phyloP scores from a whole-genome alignment of 2,797 vertebrate species.

The Chromobotia macracanthus region DNA sequence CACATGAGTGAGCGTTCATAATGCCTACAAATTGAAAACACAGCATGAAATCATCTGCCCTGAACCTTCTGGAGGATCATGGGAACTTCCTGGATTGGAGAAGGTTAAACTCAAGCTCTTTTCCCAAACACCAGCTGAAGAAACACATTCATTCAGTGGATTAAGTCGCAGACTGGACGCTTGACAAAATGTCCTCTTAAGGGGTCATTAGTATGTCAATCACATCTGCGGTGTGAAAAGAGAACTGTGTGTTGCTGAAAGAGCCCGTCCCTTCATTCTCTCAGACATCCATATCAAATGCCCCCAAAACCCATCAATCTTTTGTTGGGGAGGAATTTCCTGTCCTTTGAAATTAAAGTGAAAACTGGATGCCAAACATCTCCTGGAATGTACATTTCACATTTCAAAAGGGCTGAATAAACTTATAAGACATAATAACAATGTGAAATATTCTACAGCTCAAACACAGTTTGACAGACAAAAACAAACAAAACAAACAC shows the following conservation, averaged over 20 bases:
- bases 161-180: constrained; percentile 67
- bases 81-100: constrained; percentile 61
- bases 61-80: constrained; percentile 75
- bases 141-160: constrained; percentile 65
- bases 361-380: not conserved
- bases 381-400: not conserved
- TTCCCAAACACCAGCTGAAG: constrained; percentile 25
- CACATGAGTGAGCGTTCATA: constrained; percentile 24
- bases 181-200: constrained; percentile 73
- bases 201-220: constrained; percentile 77
- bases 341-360: not conserved
- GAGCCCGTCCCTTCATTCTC: constrained; percentile 36
- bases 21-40: too few relatives aligned
- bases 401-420: not conserved
- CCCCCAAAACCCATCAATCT: not conserved
- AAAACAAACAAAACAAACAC: too few relatives aligned
- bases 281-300: not conserved
- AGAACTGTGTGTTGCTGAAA: constrained; percentile 68
- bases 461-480: not conserved
- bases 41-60: constrained; percentile 62
- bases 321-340: not conserved
- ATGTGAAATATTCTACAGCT: not conserved
- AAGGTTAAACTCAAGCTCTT: constrained; percentile 15
- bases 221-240: constrained; percentile 68
- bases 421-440: not conserved